These are phyloP conservation scores for Araneus ventricosus DNA, from an alignment of 1,140 invertebrate genomes.

Conservation along the genomic window DNA sequence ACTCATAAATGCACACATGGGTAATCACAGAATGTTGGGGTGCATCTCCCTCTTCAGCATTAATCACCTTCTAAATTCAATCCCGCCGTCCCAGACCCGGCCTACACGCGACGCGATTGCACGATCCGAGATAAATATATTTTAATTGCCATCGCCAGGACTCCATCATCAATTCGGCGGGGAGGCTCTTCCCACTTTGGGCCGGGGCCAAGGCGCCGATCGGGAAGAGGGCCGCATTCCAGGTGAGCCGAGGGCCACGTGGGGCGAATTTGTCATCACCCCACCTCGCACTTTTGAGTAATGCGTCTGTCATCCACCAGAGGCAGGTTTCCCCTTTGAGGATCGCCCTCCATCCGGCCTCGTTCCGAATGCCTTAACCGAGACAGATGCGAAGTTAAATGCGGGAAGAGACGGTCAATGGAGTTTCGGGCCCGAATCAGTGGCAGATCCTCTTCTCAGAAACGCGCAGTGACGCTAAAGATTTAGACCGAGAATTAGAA, in stretches of 20 bases:
- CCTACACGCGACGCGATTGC: background rate
- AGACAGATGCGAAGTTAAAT: too few species aligned
- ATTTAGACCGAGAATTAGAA: too few species aligned
- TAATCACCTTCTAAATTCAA: background rate
- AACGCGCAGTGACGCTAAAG: too few species aligned
- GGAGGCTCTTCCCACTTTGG: constrained; percentile 11
- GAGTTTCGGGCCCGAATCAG: too few species aligned
- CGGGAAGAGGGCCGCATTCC: constrained; percentile 12
- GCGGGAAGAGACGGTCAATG: too few species aligned
- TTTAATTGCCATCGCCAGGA: constrained; percentile 8
- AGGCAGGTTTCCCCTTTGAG: constrained; percentile 5
- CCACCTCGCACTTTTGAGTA: constrained; percentile 9
- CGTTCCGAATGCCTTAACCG: background rate
- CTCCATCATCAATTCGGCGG: background rate
- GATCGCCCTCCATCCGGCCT: background rate
- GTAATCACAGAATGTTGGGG: too few species aligned
- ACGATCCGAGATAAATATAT: background rate
- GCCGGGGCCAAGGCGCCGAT: background rate
- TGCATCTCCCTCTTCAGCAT: background rate
- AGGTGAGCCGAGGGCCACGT: constrained; percentile 6
- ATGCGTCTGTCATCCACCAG: background rate
- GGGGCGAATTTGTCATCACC: constrained; percentile 16
- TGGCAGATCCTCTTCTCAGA: too few species aligned
- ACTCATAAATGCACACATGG: too few species aligned
- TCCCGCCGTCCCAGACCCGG: background rate